Evolutionary conservation across 2,113 vertebrate genomes (phyloP).

Genomic region (Azemiops feae): DNA sequence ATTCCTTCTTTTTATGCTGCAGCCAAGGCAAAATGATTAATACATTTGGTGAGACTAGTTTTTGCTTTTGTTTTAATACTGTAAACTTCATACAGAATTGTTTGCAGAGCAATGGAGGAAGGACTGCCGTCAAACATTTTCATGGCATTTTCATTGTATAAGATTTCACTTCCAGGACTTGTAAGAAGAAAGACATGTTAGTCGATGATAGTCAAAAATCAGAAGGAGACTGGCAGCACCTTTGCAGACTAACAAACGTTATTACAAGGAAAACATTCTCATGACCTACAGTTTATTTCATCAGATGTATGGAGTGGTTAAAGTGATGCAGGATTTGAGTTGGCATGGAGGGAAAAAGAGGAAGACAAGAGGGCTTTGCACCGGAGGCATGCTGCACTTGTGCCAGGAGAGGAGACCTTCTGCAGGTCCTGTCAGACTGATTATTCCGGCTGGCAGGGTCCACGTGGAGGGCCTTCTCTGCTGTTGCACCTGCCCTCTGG

Average conservation of each 20-base stretch:
- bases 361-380: background rate
- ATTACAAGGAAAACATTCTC: background rate
- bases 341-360: background rate
- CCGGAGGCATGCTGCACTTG: background rate
- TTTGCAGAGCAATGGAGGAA: background rate
- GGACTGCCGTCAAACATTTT: background rate
- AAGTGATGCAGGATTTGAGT: background rate
- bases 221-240: background rate
- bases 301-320: background rate
- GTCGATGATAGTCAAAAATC: background rate
- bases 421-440: background rate
- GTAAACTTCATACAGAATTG: background rate
- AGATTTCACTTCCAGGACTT: background rate
- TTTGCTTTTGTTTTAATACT: background rate
- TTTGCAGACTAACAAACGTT: background rate
- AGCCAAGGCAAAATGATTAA: conserved; percentile 4
- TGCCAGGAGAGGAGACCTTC: background rate
- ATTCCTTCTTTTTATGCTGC: conserved; percentile 17
- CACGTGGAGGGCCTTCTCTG: background rate
- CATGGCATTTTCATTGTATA: background rate
- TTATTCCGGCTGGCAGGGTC: background rate
- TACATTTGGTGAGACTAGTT: background rate
- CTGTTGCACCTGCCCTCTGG: background rate
- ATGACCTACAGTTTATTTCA: background rate
- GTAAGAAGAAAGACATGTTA: background rate